phyloP scores from a whole-genome alignment of 1,140 invertebrate species.

The Sarcophaga bullata region DNA sequence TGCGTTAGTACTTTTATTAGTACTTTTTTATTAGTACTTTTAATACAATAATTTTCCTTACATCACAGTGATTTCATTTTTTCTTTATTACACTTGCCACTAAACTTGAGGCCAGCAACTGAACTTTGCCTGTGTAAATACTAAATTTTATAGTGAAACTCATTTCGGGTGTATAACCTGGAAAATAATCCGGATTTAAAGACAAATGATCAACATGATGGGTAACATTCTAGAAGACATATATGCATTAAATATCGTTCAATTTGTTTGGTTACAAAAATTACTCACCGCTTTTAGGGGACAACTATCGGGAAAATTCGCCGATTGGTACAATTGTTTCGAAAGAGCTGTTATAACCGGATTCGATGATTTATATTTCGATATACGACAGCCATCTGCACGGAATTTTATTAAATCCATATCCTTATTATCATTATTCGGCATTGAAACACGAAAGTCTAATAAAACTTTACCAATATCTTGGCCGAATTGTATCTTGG shows the following conservation, averaged over 20 bases:
- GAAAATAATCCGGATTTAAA: slow-evolving; percentile 45
- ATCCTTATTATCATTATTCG: background rate
- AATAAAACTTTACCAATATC: background rate
- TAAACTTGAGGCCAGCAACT: background rate
- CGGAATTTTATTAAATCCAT: slow-evolving; percentile 12
- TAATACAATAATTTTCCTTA: too few species aligned
- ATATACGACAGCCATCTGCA: background rate
- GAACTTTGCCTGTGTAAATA: background rate
- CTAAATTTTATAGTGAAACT: background rate
- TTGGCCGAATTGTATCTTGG: background rate
- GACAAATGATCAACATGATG: slow-evolving; percentile 36
- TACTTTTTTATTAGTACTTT: too few species aligned
- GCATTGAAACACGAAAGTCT: background rate
- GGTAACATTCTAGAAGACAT: background rate
- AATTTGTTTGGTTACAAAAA: background rate
- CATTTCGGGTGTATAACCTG: background rate
- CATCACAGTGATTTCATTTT: too few species aligned
- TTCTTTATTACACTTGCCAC: background rate
- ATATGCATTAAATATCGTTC: background rate
- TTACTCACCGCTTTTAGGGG: background rate
- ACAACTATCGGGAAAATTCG: background rate
- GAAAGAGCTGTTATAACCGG: background rate
- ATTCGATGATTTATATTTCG: background rate
- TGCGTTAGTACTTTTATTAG: too few species aligned
- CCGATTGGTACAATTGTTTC: background rate